Base-by-base conservation (phyloP, 2,888 invertebrate genomes). In the Priocnemis perturbator region DNA sequence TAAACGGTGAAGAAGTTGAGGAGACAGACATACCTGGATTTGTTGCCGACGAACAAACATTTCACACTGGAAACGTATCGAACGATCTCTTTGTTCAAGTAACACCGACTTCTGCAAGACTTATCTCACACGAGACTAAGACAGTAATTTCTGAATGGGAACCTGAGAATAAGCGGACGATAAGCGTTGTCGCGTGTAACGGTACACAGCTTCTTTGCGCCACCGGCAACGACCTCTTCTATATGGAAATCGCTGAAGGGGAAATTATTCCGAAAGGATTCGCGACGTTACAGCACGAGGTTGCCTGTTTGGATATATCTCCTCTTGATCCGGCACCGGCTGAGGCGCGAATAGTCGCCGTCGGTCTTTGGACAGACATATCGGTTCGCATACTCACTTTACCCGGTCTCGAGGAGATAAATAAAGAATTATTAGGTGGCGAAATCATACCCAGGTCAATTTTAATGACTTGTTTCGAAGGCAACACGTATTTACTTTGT, bases 391-490 rank as follows among this genome's bases (percentile, higher is more conserved):
- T 98, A 73, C 91, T 98, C 26, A 92, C 93, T 14, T 89, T 99
- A 73, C 98, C 98, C 0, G 92, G 93, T 66, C 91, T 99, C 61
- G 92, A 93, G 66, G 94, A 95, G 81, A 91, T 97, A 63, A 95
- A 96, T 86, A 95, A 95, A 26, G 98, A 98, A 90, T 93, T 94
- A 84, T 90, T 98, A 0, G 95, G 96, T 44, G 98, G 98, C 82
- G 98, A 99, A 90, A 98, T 99, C 77, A 97, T 99, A 73, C 98
- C 99, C 0, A 93, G 99, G 4, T 98, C 99, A 0, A 95, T 99
- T 71, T 89, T 99, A 64, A 96, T 99, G 93, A 95, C 98, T 58
- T 95, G 95, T 61, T 95, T 99, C 89, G 99, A 99, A 88, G 95
- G 95, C 2, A 94, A 95, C 70, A 95, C 95, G 80, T 97, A 97